phyloP scores from a whole-genome alignment of 2,113 vertebrate species.

The Numida meleagris region DNA sequence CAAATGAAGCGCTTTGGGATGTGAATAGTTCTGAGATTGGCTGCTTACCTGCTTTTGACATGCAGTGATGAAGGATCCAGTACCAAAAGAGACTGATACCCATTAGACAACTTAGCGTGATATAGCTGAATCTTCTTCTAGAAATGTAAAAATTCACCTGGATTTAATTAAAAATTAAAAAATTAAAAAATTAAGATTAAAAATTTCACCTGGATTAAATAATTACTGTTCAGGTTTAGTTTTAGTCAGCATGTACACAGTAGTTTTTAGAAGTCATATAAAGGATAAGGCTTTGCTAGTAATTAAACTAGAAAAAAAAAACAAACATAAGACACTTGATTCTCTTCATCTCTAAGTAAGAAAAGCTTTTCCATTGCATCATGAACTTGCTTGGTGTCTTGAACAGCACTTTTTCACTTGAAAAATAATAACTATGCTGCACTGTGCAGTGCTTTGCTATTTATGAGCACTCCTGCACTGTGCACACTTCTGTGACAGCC shows the following conservation, averaged over 20 bases:
- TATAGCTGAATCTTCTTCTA: not conserved
- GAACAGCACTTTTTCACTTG: not conserved
- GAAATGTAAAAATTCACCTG: not conserved
- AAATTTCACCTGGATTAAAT: no score
- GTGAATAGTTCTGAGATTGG: not conserved
- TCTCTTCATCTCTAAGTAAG: not conserved
- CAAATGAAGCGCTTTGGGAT: not conserved
- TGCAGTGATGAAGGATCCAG: not conserved
- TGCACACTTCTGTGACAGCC: not conserved
- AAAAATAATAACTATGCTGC: not conserved
- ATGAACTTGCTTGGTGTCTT: not conserved
- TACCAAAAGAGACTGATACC: not conserved
- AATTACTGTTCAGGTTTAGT: not conserved
- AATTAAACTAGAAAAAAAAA: not conserved
- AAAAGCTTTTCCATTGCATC: not conserved
- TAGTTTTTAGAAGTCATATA: not conserved
- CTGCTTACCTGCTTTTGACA: not conserved
- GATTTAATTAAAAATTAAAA: not conserved
- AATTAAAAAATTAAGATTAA: no score
- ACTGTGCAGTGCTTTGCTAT: not conserved
- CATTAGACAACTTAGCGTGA: not conserved
- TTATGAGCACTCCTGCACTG: not conserved
- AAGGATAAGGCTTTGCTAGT: not conserved
- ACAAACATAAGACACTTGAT: not conserved
- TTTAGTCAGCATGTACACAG: not conserved